Evolutionary conservation across 2,888 invertebrate species (phyloP), one percentile per base, ranked within the genome.

Genomic region (Uloborus plumipes): DNA sequence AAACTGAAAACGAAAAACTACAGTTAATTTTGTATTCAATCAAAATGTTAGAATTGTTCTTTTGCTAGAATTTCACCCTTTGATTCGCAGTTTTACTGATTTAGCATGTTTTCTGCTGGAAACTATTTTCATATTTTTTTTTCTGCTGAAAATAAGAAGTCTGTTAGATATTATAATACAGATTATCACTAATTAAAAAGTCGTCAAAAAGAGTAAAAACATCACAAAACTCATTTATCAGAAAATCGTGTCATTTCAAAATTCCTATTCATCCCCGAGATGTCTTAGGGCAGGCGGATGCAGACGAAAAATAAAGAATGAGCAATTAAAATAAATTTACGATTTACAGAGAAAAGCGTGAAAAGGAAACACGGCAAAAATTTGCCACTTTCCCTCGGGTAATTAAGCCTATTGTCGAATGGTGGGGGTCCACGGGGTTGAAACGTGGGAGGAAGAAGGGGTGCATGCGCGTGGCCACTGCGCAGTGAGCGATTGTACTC

Each of bases 301-400:
- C 7, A 16, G n/a, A 16, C 31, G 26, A n/a, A 61, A 55, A 39
- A 58, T 58, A 70, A 55, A 39, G 39, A 70, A 58, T 11, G 55
- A 69, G 58, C 73, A 64, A 64, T 73, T 73, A 73, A 58, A 73
- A 53, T 61, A 73, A 73, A 73, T 73, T 73, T 73, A 73, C 73
- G 73, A 73, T 53, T 64, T 73, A 53, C 39, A 50, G 18, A 49
- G 64, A n/a, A 61, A 51, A 39, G 58, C 18, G 64, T 64, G 73
- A 73, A 73, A 73, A 73, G 64, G 53, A 73, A 73, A 73, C 73
- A 64, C 31, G 73, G 73, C 51, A 73, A 73, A 73, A 73, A 73
- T 73, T 73, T 73, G 73, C 73, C 73, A 73, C 73, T 73, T 73
- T 64, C 73, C 73, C 73, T 64, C 64, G 73, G 53, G 73, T 73